phyloP scores from a whole-genome alignment of 2,888 invertebrate genomes.

The Rhagonycha fulva region DNA sequence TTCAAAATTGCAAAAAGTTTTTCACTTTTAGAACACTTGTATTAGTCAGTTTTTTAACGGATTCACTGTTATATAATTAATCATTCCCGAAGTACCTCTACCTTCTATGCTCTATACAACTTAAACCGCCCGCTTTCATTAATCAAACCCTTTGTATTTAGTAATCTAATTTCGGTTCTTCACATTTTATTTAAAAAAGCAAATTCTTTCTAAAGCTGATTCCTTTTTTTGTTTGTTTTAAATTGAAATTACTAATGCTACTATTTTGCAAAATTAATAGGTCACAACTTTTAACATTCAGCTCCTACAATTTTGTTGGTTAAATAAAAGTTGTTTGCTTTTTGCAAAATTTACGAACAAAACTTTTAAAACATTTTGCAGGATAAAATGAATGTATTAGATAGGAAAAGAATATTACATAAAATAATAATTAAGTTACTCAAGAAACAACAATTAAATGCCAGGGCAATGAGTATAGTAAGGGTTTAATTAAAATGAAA shows the following conservation, averaged over 20 bases:
- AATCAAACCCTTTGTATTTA: conserved; percentile 55
- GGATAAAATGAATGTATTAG: neutral
- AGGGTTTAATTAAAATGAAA: too few species aligned
- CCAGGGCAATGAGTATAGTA: too few species aligned
- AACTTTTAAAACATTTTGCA: neutral
- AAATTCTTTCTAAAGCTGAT: neutral
- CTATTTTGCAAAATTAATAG: neutral
- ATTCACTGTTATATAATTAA: conserved; percentile 45
- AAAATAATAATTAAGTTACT: neutral
- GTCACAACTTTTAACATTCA: neutral
- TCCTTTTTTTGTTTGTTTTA: neutral
- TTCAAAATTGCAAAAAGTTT: conserved; percentile 11
- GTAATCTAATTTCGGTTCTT: conserved; percentile 53
- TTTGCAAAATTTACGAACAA: neutral
- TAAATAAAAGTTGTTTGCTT: neutral
- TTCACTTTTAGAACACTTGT: conserved; percentile 18
- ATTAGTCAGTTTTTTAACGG: conserved; percentile 18
- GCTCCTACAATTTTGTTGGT: neutral
- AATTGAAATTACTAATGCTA: neutral
- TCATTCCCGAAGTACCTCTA: conserved; percentile 42
- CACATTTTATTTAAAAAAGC: conserved; percentile 38
- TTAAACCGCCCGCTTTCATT: conserved; percentile 45
- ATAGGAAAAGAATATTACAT: neutral
- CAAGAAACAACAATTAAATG: neutral
- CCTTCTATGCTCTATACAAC: conserved; percentile 43